Percentiles rank a stretch among this genome's conserved stretches.
These are phyloP conservation scores for Marmota monax DNA, from an alignment of 2,113 vertebrate species.

Conservation along the genomic window DNA sequence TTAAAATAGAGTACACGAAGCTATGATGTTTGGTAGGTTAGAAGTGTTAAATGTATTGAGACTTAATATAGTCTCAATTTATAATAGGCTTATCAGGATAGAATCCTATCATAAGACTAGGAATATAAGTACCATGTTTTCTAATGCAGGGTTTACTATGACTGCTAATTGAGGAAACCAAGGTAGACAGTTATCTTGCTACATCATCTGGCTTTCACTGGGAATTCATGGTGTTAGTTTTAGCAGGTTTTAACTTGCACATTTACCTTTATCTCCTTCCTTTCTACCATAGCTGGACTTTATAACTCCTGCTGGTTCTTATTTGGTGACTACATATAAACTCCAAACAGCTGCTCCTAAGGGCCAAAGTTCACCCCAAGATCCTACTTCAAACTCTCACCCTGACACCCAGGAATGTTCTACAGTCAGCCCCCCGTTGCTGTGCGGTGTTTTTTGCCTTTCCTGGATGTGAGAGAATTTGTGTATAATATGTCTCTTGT, in stretches of 20 bases:
- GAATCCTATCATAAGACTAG: too few species aligned
- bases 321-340: neutral
- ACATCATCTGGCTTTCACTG: too few species aligned
- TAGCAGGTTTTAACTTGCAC: neutral
- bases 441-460: neutral
- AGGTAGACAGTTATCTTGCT: neutral
- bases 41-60: neutral
- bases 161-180: neutral
- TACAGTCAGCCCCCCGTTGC: rapidly evolving
- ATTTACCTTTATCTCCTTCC: neutral
- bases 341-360: neutral
- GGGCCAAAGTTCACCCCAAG: neutral
- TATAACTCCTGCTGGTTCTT: neutral
- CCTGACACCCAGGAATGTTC: neutral
- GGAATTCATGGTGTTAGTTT: neutral
- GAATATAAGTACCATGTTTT: neutral
- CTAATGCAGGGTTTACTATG: neutral
- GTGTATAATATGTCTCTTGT: neutral
- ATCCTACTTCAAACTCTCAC: neutral
- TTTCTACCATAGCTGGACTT: neutral
- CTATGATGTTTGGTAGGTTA: neutral
- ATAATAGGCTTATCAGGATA: neutral
- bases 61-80: neutral
- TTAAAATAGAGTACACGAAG: neutral
- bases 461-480: neutral